phyloP scores from a whole-genome alignment of 2,113 vertebrate species.

The Sander lucioperca region DNA sequence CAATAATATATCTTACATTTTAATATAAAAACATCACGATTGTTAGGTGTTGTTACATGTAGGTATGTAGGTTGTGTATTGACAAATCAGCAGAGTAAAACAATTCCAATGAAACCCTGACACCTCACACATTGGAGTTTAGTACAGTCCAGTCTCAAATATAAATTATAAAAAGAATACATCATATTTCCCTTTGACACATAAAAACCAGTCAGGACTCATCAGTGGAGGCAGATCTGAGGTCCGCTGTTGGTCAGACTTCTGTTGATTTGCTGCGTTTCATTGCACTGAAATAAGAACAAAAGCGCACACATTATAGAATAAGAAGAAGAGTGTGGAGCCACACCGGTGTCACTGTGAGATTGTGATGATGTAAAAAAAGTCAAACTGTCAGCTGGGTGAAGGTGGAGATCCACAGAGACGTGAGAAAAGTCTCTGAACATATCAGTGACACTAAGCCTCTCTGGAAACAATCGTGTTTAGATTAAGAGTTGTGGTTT shows the following conservation, averaged over 20 bases:
- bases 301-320: neutral
- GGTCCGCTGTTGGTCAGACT: constrained; percentile 36
- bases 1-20: neutral
- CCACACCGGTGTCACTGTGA: neutral
- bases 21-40: neutral
- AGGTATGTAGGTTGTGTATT: neutral
- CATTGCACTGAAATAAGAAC: constrained; percentile 40
- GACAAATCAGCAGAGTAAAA: neutral
- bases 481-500: too few species aligned
- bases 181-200: neutral
- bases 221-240: neutral
- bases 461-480: too few species aligned
- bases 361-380: neutral
- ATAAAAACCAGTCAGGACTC: neutral
- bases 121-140: neutral
- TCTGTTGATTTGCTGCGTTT: constrained; percentile 58
- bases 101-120: neutral
- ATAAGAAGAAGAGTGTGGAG: neutral
- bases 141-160: neutral
- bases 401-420: neutral
- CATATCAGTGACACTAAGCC: neutral
- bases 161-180: neutral
- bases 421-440: neutral
- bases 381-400: neutral
- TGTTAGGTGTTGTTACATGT: neutral